These are phyloP conservation scores for Danaus chrysippus DNA, from an alignment of 2,888 invertebrate species.

Conservation along the genomic window DNA sequence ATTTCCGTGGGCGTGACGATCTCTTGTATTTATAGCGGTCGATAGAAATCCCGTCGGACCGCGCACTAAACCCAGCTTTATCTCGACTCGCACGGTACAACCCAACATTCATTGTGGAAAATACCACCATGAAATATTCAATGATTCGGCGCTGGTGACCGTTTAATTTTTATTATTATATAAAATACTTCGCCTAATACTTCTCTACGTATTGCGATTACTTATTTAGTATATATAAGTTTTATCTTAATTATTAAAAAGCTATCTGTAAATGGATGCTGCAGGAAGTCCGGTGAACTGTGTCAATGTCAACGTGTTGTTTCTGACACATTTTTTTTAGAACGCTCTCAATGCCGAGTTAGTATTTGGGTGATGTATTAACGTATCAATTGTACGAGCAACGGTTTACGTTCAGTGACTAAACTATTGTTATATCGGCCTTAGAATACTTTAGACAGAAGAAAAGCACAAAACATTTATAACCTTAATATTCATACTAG, in stretches of 20 bases:
- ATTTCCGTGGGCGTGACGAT: conserved; percentile 26
- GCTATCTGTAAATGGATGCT: conserved; percentile 28
- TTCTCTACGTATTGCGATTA: background rate
- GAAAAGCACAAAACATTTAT: no score
- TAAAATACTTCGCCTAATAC: background rate
- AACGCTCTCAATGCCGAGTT: conserved; percentile 35
- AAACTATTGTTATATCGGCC: background rate
- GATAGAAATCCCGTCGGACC: conserved; percentile 37
- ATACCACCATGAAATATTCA: background rate
- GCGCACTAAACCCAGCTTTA: conserved; percentile 47
- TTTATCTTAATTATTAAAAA: conserved; percentile 6
- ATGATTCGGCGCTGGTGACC: no score
- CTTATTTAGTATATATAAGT: background rate
- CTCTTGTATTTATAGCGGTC: conserved; percentile 43
- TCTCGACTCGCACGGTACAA: conserved; percentile 35
- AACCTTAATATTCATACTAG: no score
- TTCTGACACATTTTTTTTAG: conserved; percentile 37
- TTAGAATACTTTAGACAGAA: no score
- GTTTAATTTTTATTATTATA: no score
- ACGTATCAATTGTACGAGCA: background rate
- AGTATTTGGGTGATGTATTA: conserved; percentile 23
- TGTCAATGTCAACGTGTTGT: conserved; percentile 68
- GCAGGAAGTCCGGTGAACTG: conserved; percentile 60
- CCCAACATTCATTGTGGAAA: conserved; percentile 13
- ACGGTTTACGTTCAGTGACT: background rate